Conservation (phyloP, 2,888 invertebrate species). For the Xestoiulus laeticollis region DNA sequence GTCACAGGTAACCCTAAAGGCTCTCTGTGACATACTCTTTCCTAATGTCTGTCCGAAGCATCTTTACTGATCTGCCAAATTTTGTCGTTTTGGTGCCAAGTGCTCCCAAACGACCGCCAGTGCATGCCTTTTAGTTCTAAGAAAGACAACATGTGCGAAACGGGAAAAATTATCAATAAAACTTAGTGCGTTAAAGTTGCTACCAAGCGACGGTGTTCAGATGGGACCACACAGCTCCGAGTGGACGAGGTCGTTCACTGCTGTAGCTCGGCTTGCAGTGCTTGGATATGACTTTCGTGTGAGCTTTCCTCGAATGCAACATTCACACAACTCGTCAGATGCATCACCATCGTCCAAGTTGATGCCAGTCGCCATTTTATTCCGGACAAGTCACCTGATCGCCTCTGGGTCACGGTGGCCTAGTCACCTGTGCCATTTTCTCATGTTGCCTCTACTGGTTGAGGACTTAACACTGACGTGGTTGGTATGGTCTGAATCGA, state of each 20-base stretch:
- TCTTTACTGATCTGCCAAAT: background rate
- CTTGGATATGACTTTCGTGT: background rate
- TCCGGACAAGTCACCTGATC: background rate
- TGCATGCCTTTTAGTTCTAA: background rate
- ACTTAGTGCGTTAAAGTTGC: background rate
- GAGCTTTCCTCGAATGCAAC: background rate
- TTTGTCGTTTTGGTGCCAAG: background rate
- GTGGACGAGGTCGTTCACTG: background rate
- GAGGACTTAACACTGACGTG: background rate
- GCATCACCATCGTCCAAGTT: background rate
- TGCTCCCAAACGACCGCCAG: background rate
- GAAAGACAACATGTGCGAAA: background rate
- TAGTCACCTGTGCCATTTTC: background rate
- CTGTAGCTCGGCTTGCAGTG: background rate
- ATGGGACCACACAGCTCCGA: background rate
- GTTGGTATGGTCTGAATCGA: background rate
- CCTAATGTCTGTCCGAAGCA: background rate
- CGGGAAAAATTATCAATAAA: background rate
- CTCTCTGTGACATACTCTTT: background rate
- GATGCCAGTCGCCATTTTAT: background rate
- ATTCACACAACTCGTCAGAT: background rate
- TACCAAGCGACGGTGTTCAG: background rate
- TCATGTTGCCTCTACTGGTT: background rate
- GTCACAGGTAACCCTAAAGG: background rate
- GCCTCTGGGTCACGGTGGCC: background rate